Evolutionary conservation across 2,113 vertebrate genomes (phyloP).

Genomic region (Paradisaea rubra): DNA sequence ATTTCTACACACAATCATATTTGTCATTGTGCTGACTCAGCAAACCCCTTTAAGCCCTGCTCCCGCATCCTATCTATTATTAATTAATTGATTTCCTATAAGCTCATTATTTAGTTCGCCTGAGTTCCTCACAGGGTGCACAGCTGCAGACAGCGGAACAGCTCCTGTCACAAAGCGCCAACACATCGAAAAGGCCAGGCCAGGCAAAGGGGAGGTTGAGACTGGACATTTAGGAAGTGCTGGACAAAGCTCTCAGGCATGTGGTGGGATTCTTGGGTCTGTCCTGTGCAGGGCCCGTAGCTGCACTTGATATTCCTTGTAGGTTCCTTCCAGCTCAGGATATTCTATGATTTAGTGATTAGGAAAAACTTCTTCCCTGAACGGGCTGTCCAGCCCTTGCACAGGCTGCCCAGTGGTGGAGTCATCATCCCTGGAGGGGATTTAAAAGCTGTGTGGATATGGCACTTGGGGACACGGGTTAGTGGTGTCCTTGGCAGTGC

Average conservation of each 20-base stretch:
- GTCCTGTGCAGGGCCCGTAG: neutral
- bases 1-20: neutral
- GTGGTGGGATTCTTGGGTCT: neutral
- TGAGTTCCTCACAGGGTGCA: neutral
- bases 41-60: neutral
- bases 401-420: neutral
- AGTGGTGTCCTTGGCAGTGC: neutral
- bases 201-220: neutral
- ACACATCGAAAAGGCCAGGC: fast-evolving
- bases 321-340: neutral
- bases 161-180: neutral
- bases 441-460: neutral
- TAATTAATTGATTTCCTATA: slow-evolving; percentile 39
- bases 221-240: neutral
- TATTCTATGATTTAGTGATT: neutral
- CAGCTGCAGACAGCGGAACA: neutral
- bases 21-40: neutral
- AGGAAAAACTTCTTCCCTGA: neutral
- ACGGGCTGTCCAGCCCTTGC: neutral
- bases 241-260: neutral
- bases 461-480: neutral
- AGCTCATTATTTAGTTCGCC: neutral
- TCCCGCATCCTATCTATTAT: neutral
- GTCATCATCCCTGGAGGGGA: neutral
- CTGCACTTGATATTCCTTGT: fast-evolving